Conservation (phyloP, 2,797 vertebrate genomes). For the Cheirogaleus major region DNA sequence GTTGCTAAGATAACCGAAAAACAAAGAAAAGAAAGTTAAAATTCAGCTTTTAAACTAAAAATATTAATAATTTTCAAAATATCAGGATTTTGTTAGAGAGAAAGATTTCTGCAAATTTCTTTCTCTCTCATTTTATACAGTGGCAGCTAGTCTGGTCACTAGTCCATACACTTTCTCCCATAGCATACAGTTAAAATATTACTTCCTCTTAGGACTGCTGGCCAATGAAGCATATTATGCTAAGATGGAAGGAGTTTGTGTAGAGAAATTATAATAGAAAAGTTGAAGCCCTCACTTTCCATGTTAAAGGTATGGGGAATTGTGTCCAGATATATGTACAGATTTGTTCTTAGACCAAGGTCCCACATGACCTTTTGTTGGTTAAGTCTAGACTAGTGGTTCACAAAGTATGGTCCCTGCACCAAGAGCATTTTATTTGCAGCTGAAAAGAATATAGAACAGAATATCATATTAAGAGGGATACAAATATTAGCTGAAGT, state of each 20-base stretch:
- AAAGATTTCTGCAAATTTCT: background rate
- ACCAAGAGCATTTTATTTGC: background rate
- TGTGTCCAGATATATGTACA: background rate
- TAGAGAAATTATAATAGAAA: background rate
- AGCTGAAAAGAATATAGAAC: background rate
- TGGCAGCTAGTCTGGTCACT: background rate
- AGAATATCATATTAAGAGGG: background rate
- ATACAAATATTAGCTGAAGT: background rate
- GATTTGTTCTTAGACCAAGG: background rate
- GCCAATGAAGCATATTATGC: background rate
- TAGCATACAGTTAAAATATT: background rate
- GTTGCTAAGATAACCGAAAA: background rate
- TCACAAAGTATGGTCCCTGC: background rate
- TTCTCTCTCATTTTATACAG: background rate
- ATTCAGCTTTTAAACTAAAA: background rate
- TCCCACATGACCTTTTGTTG: background rate
- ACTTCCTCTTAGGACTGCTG: background rate
- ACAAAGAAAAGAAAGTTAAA: background rate
- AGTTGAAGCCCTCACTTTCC: background rate
- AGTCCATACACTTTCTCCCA: background rate
- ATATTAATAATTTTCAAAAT: background rate
- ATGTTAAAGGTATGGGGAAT: rapidly evolving
- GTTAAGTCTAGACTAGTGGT: background rate
- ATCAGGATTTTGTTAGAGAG: background rate
- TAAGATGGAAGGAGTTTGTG: background rate